Evolutionary conservation across 2,888 invertebrate species (phyloP), one percentile per base, ranked within the genome.

Genomic region (Tetanocera ferruginea): DNA sequence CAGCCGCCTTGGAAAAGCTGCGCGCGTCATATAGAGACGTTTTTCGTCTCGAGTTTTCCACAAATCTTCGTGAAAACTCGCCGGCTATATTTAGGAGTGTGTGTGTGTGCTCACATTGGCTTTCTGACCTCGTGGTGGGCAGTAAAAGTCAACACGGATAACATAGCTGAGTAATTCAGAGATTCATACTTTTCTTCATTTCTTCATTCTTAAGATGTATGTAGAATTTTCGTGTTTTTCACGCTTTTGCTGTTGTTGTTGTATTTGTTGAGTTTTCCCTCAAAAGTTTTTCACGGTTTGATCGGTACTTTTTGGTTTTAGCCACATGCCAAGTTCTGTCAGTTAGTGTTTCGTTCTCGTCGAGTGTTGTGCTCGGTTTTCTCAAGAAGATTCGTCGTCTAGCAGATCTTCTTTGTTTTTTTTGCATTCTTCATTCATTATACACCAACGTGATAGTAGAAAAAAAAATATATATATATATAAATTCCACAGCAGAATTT

Each of bases 321-420:
- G 66, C 66, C 60, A 60, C 49, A 60, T 51, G 64, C 51, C 62
- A 82, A 76, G 80, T 81, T 81, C 81, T 79, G 83, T 89, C 88
- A 89, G 89, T 89, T 88, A 86, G 89, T 89, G 89, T 88, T 89
- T 89, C 88, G 89, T 90, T 87, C 87, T 90, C 88, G 89, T 89
- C 89, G 89, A 89, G 89, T 88, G 88, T 89, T 89, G 89, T 89
- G 88, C 89, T 88, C 88, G 88, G 87, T 87, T 86, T 79, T 87
- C 86, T 84, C 81, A 84, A 85, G 83, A 86, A 86, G 84, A 84
- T 88, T 87, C 84, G 84, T 84, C 82, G 85, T 85, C 83, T 85
- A 84, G 70, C 79, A 79, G 79, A 80, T 81, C 81, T 80, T 79
- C 78, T 82, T 81, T 79, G 81, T 79, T 79, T 82, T 76, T 78